Conservation (phyloP, 2,888 invertebrate species). For the Omphaloscelis lunosa region DNA sequence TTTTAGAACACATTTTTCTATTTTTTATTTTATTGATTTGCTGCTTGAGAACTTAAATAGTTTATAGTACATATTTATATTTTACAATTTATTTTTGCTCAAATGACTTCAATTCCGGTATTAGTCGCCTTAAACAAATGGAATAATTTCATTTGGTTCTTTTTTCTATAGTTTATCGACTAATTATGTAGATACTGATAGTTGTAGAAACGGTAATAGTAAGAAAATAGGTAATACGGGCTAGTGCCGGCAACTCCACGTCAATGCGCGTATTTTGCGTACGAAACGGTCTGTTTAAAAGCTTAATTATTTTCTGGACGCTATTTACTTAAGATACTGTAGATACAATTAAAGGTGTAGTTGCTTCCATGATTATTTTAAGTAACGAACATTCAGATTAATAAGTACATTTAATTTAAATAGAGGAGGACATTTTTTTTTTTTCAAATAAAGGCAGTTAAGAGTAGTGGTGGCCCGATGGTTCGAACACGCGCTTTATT, state of each 20-base stretch:
- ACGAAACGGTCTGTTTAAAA: neutral
- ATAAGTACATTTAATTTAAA: neutral
- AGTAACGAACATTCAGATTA: neutral
- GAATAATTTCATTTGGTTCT: neutral
- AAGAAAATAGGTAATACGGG: no score
- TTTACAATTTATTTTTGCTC: conserved; percentile 28
- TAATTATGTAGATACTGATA: neutral
- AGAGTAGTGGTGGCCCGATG: no score
- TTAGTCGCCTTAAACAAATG: conserved; percentile 12
- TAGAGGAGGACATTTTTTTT: no score
- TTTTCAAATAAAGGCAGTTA: neutral
- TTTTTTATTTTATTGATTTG: neutral
- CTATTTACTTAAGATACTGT: conserved; percentile 10
- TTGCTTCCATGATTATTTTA: conserved; percentile 1
- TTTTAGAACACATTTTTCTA: neutral
- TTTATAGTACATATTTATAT: neutral
- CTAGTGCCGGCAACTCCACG: no score
- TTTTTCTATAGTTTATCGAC: neutral
- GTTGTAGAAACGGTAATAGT: neutral
- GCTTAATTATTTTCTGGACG: conserved; percentile 1
- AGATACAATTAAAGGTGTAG: neutral
- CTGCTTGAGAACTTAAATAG: neutral
- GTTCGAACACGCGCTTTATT: no score
- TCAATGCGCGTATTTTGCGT: no score
- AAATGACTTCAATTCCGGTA: conserved; percentile 2